Evolutionary conservation across 1,140 invertebrate species (phyloP).

Genomic region (Aleiodes sp.): DNA sequence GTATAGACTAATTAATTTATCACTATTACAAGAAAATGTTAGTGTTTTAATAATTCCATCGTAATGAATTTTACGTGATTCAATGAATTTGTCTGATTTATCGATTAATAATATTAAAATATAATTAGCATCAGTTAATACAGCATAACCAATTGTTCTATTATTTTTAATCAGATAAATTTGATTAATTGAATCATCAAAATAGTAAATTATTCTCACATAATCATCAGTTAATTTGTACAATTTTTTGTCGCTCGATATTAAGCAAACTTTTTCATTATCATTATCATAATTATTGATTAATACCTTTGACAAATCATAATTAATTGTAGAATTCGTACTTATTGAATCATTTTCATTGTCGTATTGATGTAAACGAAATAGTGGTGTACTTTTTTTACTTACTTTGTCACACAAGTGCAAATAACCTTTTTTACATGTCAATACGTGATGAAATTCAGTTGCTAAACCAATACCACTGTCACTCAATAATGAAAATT

Average conservation of each 20-base stretch:
- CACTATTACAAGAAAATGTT: too few relatives aligned
- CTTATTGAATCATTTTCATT: background rate
- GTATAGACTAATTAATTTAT: background rate
- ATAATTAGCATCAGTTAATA: too few relatives aligned
- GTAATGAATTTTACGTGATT: too few relatives aligned
- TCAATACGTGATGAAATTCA: conserved; percentile 45
- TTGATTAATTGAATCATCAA: too few relatives aligned
- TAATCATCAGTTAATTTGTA: conserved; percentile 30
- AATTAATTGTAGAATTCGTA: conserved; percentile 20
- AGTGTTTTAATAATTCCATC: too few relatives aligned
- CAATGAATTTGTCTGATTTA: too few relatives aligned
- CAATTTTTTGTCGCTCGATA: conserved; percentile 43
- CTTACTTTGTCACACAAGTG: conserved; percentile 48
- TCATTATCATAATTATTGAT: background rate
- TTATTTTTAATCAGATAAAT: conserved; percentile 41
- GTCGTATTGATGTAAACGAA: background rate
- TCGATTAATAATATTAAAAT: too few relatives aligned
- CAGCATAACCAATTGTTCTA: conserved; percentile 39
- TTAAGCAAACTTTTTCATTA: conserved; percentile 42
- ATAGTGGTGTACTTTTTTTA: conserved; percentile 37
- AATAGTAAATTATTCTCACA: conserved; percentile 45
- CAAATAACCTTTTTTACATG: conserved; percentile 36
- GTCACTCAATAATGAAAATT: conserved; percentile 45
- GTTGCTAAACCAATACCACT: conserved; percentile 48
- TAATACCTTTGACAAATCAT: conserved; percentile 37